Conservation (phyloP, 2,113 vertebrate genomes). For the Pteruthius melanotis region DNA sequence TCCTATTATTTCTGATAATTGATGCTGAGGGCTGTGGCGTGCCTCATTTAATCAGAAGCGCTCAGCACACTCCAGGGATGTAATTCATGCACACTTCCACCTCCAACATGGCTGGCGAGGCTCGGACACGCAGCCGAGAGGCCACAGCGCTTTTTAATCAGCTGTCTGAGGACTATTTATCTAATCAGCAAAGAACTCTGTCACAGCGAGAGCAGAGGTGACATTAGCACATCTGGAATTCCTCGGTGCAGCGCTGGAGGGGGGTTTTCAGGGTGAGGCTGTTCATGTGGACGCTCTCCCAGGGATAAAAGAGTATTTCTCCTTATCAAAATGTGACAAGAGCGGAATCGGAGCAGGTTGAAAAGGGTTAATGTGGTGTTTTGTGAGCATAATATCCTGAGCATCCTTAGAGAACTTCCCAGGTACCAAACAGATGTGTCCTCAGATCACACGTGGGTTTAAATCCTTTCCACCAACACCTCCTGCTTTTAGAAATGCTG, state of each 20-base stretch:
- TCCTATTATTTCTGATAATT: conserved; percentile 59
- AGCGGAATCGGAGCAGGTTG: neutral
- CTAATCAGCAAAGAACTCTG: conserved; percentile 45
- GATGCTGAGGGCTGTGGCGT: conserved; percentile 57
- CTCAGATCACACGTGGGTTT: neutral
- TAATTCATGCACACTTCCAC: conserved; percentile 6
- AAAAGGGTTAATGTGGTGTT: neutral
- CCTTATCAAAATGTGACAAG: neutral
- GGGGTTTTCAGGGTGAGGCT: neutral
- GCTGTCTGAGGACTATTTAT: conserved; percentile 44
- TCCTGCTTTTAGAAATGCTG: neutral
- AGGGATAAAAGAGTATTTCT: neutral
- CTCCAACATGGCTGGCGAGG: conserved; percentile 32
- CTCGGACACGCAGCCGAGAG: neutral
- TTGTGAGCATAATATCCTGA: neutral
- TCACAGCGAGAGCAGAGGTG: neutral
- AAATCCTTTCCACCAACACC: neutral
- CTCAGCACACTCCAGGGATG: conserved; percentile 19
- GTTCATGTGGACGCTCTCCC: neutral
- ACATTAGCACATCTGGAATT: neutral
- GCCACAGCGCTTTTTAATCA: conserved; percentile 40
- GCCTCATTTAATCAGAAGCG: conserved; percentile 50
- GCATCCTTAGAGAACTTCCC: neutral
- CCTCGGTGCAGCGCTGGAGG: neutral
- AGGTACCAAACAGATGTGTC: neutral